phyloP scores from a whole-genome alignment of 1,140 invertebrate genomes.

The Drosophila nikananu region DNA sequence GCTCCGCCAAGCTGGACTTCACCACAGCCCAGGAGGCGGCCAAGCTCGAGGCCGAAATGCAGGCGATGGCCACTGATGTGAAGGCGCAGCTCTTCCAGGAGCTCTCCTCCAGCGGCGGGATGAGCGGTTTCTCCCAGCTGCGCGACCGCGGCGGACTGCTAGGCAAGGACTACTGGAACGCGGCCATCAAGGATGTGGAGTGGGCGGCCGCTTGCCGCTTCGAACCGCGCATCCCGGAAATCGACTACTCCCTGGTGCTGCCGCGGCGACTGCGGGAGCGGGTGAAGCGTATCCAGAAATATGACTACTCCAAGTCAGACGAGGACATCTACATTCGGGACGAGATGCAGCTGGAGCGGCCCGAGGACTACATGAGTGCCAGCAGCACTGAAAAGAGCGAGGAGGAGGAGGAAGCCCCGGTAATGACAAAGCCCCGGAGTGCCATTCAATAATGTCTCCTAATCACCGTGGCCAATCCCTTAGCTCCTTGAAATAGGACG shows the following conservation, averaged over 20 bases:
- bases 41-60: conserved; percentile 7
- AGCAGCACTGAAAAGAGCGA: conserved; percentile 49
- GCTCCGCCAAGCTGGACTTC: conserved; percentile 31
- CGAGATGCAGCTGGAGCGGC: conserved; percentile 60
- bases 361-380: conserved; percentile 59
- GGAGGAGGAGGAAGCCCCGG: conserved; percentile 54
- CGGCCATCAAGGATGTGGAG: conserved; percentile 67
- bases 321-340: conserved; percentile 70
- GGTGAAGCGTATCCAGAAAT: conserved; percentile 70
- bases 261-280: conserved; percentile 61
- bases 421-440: conserved; percentile 13
- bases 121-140: conserved; percentile 53
- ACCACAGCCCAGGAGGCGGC: background rate
- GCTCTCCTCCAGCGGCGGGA: conserved; percentile 47
- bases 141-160: conserved; percentile 22
- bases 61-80: conserved; percentile 21
- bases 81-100: conserved; percentile 32
- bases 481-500: conserved; percentile 37
- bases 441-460: background rate
- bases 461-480: background rate
- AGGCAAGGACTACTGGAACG: conserved; percentile 62
- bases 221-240: conserved; percentile 57
- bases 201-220: conserved; percentile 53
- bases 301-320: conserved; percentile 75
- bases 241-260: conserved; percentile 73